A percentile compares a stretch with the other conserved stretches of the same genome.
phyloP scores from a whole-genome alignment of 2,113 vertebrate genomes.

The Laticauda laticaudata region DNA sequence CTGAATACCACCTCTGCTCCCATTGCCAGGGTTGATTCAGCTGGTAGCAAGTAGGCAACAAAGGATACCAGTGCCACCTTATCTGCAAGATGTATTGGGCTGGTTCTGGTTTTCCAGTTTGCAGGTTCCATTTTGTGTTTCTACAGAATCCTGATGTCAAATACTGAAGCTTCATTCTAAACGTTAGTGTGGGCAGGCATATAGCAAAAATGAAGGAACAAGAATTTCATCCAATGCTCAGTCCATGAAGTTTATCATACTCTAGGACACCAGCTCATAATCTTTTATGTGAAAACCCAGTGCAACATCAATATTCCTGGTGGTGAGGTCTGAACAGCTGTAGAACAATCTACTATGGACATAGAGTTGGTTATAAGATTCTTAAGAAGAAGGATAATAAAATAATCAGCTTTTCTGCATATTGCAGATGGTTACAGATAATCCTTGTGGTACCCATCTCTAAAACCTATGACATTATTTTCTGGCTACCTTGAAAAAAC shows the following conservation, averaged over 20 bases:
- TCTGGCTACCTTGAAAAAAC: background rate
- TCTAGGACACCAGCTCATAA: too few species aligned
- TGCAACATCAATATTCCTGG: background rate
- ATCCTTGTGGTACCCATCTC: background rate
- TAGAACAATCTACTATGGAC: background rate
- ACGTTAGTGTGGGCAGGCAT: background rate
- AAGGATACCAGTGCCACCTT: background rate
- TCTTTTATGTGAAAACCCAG: background rate
- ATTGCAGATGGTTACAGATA: background rate
- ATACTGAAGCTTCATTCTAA: background rate
- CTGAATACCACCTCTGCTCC: background rate
- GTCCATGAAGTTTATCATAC: background rate
- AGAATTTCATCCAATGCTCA: background rate
- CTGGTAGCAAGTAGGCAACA: background rate
- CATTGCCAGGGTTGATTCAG: background rate
- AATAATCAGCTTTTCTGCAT: background rate
- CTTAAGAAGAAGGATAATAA: background rate
- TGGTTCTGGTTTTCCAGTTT: background rate
- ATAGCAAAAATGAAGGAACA: background rate
- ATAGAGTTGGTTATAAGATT: background rate
- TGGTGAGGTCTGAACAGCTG: background rate
- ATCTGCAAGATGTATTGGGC: background rate
- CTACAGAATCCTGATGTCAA: background rate
- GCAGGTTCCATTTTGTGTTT: background rate
- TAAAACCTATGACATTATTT: background rate